phyloP scores from a whole-genome alignment of 2,797 vertebrate species.

The Pelochelys cantorii region DNA sequence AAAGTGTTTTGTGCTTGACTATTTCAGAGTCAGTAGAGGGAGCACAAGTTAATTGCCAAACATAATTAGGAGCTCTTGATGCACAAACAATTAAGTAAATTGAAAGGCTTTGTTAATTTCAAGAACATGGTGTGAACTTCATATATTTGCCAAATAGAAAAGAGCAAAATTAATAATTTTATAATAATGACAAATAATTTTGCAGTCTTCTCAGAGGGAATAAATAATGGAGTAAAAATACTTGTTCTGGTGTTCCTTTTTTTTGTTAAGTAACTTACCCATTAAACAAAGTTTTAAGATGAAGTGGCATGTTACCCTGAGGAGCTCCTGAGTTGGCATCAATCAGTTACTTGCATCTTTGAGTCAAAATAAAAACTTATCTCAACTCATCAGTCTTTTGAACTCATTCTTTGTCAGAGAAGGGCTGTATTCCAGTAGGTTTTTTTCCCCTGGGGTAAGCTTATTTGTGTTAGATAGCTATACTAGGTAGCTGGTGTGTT shows the following conservation, averaged over 20 bases:
- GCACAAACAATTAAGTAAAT: not conserved
- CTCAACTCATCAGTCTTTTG: not conserved
- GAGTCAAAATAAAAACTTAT: not conserved
- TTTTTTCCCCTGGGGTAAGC: not conserved
- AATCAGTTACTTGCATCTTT: not conserved
- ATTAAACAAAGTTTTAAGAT: not conserved
- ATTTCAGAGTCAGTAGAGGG: not conserved
- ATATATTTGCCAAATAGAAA: not conserved
- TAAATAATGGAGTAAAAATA: not conserved
- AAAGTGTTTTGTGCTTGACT: not conserved
- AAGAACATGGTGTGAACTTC: not conserved
- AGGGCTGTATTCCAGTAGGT: not conserved
- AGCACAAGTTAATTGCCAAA: not conserved
- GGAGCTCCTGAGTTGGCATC: not conserved
- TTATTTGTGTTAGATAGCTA: not conserved
- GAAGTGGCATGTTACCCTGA: not conserved
- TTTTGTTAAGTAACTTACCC: not conserved
- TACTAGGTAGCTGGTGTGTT: not conserved
- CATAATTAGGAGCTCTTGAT: not conserved
- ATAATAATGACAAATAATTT: not conserved
- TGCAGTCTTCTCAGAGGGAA: not conserved
- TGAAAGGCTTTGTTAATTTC: conserved; percentile 8
- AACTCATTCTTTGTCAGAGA: not conserved
- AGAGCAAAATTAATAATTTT: not conserved
- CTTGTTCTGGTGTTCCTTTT: not conserved